These are phyloP conservation scores for Caracal caracal DNA, from an alignment of 2,113 vertebrate species.

Conservation along the genomic window DNA sequence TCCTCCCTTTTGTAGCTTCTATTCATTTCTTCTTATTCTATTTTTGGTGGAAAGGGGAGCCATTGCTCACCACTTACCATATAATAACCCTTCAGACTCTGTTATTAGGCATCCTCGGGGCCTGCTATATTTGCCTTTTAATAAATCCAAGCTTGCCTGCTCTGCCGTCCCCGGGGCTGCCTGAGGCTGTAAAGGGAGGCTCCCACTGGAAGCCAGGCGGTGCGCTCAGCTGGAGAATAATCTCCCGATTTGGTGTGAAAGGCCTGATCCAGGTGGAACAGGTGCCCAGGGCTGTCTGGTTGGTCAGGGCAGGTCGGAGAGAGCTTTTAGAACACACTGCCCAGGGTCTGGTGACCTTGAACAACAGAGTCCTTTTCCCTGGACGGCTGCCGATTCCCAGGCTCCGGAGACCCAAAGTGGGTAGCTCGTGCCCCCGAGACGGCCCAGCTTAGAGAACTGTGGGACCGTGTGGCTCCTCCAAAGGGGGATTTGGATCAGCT, in stretches of 20 bases:
- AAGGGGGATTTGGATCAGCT: background rate
- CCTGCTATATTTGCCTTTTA: constrained; percentile 43
- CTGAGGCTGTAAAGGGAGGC: background rate
- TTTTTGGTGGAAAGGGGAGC: constrained; percentile 42
- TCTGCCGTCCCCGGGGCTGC: background rate
- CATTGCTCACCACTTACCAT: background rate
- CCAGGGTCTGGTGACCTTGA: background rate
- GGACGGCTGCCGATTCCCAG: background rate
- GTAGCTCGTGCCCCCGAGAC: background rate
- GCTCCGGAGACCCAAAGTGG: background rate
- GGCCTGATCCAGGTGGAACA: background rate
- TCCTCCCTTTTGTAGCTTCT: background rate
- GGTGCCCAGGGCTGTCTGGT: background rate
- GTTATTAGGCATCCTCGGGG: background rate
- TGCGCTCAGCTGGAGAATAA: background rate
- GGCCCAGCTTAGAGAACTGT: background rate
- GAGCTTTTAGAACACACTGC: constrained; percentile 8
- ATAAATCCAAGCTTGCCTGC: constrained; percentile 33
- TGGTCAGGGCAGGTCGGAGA: background rate
- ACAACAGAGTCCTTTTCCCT: background rate
- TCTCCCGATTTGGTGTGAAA: background rate
- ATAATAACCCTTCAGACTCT: background rate
- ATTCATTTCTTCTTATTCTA: constrained; percentile 42
- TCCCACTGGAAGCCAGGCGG: background rate
- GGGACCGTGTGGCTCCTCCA: background rate